Evolutionary conservation across 2,797 vertebrate genomes (phyloP).

Genomic region (Sebastes matsubarae): DNA sequence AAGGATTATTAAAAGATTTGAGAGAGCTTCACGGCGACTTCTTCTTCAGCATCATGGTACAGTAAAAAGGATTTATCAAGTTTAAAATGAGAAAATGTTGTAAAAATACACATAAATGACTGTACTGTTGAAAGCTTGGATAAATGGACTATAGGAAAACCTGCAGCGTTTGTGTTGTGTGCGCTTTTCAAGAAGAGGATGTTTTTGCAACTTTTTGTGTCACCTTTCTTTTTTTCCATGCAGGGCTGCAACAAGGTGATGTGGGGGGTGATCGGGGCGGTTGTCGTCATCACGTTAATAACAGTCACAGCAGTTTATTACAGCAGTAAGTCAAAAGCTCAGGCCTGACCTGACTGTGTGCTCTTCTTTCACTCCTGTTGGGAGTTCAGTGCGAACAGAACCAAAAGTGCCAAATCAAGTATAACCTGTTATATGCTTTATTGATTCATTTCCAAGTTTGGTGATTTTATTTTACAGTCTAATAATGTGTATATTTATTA

Average conservation of each 20-base stretch:
- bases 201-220: slow-evolving; percentile 38
- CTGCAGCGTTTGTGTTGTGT: not conserved
- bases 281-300: slow-evolving; percentile 81
- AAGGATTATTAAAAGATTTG: slow-evolving; percentile 38
- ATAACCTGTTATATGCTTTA: not conserved
- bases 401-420: not conserved
- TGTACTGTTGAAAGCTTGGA: not conserved
- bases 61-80: slow-evolving; percentile 62
- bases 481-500: not conserved
- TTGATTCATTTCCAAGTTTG: not conserved
- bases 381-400: not conserved
- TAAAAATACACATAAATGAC: not conserved
- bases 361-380: not conserved
- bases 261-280: slow-evolving; percentile 70
- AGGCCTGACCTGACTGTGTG: not conserved
- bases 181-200: not conserved
- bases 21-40: slow-evolving; percentile 26
- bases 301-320: slow-evolving; percentile 79
- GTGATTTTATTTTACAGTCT: not conserved
- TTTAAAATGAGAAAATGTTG: not conserved
- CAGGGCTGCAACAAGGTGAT: slow-evolving; percentile 80
- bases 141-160: not conserved
- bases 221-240: slow-evolving; percentile 14
- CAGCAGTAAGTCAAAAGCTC: slow-evolving; percentile 75
- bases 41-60: slow-evolving; percentile 74